Conservation (phyloP, 2,797 vertebrate species). For the Miichthys miiuy region DNA sequence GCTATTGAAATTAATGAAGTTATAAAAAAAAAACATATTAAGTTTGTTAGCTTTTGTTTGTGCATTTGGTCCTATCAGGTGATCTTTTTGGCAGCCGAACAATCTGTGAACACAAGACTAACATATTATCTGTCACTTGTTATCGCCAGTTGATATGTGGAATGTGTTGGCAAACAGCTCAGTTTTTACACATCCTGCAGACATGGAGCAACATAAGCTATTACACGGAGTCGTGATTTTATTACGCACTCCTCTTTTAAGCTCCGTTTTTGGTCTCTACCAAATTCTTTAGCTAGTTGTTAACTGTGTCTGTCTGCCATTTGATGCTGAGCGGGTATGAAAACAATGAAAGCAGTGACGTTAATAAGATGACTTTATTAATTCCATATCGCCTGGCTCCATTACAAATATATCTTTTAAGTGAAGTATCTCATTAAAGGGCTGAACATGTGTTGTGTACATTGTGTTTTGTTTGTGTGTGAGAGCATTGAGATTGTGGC, state of each 20-base stretch:
- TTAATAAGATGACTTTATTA: background rate
- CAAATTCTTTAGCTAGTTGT: background rate
- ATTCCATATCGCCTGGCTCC: background rate
- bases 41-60: background rate
- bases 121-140: background rate
- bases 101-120: background rate
- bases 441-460: slow-evolving; percentile 20
- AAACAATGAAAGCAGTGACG: background rate
- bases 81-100: background rate
- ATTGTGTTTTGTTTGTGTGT: slow-evolving; percentile 40
- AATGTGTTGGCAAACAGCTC: background rate
- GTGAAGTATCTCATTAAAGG: slow-evolving; percentile 1
- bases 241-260: background rate
- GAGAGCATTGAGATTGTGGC: slow-evolving; percentile 57
- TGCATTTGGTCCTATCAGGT: background rate
- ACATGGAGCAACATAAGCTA: background rate
- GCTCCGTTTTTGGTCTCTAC: slow-evolving; percentile 2
- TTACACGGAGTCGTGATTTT: too few species aligned
- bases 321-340: slow-evolving; percentile 6
- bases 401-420: background rate
- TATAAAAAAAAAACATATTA: background rate
- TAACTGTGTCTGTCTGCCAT: background rate
- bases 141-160: background rate
- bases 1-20: background rate
- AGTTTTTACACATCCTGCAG: background rate